A percentile compares a stretch with the other conserved stretches of the same genome.
Evolutionary conservation across 2,797 vertebrate species (phyloP).

Genomic region (Pyrocephalus nanus): DNA sequence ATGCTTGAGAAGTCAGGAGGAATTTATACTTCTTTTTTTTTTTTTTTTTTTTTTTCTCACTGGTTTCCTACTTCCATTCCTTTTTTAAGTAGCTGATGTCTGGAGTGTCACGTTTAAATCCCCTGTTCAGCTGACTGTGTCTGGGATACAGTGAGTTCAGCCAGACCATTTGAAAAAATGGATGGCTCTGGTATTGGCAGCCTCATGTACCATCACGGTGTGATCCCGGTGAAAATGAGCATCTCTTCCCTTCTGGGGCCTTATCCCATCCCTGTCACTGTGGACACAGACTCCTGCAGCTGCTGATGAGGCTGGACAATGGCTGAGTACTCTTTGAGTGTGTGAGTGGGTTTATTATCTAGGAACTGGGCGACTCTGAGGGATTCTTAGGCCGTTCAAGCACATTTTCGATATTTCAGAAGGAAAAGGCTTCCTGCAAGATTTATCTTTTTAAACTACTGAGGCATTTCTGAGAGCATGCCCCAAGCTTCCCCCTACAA

Average conservation of each 20-base stretch:
- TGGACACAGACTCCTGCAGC: background rate
- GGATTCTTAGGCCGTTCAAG: background rate
- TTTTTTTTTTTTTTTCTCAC: background rate
- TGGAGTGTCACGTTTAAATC: constrained; percentile 27
- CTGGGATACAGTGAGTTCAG: background rate
- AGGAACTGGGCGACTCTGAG: background rate
- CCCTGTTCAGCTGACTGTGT: background rate
- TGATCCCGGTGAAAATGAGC: background rate
- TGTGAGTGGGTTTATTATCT: background rate
- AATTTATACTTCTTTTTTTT: background rate
- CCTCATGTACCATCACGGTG: accelerated
- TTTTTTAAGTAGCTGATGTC: background rate
- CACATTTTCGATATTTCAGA: background rate
- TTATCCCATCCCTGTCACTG: background rate
- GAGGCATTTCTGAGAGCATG: background rate
- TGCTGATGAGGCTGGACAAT: background rate
- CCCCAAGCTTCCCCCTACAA: background rate
- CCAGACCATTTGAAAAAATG: background rate
- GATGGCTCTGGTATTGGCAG: background rate
- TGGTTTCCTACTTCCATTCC: constrained; percentile 9
- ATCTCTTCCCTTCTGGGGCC: background rate
- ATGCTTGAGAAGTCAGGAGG: background rate
- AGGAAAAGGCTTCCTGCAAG: background rate
- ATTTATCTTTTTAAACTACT: background rate
- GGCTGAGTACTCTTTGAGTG: background rate